phyloP scores from a whole-genome alignment of 2,888 invertebrate species.

The Catocala fraxini region DNA sequence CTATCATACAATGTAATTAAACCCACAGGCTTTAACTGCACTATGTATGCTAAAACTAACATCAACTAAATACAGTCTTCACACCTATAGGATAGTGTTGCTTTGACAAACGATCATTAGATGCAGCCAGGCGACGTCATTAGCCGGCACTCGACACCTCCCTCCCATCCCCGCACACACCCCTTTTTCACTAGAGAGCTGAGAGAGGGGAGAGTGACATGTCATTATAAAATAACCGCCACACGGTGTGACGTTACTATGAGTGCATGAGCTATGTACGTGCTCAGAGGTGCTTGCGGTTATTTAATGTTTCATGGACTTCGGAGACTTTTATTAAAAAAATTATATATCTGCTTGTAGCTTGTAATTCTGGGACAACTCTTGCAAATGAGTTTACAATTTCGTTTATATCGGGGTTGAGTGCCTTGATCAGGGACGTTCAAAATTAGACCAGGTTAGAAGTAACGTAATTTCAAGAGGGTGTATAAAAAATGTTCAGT shows the following conservation, averaged over 20 bases:
- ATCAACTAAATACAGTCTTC: not conserved
- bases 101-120: conserved; percentile 56
- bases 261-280: not conserved
- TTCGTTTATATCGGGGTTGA: no score
- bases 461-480: no score
- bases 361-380: no score
- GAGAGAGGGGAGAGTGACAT: conserved; percentile 1
- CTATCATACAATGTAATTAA: no score
- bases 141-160: conserved; percentile 52
- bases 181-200: not conserved
- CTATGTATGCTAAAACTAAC: not conserved
- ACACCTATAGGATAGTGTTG: conserved; percentile 25
- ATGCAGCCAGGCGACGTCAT: conserved; percentile 51
- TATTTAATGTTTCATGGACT: not conserved
- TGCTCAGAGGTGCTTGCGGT: not conserved
- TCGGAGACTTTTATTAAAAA: not conserved
- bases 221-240: conserved; percentile 48
- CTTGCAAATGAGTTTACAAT: no score
- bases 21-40: not conserved
- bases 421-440: no score
- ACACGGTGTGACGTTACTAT: conserved; percentile 20
- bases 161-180: conserved; percentile 3
- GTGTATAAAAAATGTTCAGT: no score
- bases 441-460: no score
- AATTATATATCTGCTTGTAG: no score